Conservation (phyloP, 2,888 invertebrate species). For the Philaethria dido region DNA sequence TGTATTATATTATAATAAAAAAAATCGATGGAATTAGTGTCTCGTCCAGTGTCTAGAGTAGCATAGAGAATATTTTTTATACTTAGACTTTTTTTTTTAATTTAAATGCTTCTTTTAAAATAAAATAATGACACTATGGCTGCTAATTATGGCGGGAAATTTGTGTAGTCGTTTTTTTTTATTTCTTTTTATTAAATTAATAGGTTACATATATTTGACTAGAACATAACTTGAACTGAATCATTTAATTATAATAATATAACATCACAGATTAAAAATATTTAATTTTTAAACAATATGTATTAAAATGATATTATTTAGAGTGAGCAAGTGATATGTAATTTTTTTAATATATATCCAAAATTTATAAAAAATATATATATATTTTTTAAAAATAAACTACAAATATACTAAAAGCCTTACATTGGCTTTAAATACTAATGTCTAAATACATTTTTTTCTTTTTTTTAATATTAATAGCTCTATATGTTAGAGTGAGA, state of each 20-base stretch:
- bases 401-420: no score
- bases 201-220: not conserved
- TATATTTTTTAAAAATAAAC: no score
- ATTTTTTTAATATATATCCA: not conserved
- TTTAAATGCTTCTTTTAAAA: not conserved
- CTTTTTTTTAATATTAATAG: no score
- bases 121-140: not conserved
- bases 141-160: not conserved
- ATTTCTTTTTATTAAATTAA: not conserved
- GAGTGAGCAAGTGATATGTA: conserved; percentile 7
- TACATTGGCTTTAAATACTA: no score
- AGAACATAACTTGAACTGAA: no score
- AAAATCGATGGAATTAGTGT: conserved; percentile 45
- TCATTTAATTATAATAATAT: not conserved
- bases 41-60: conserved; percentile 49
- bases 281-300: not conserved
- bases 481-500: not conserved
- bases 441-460: not conserved
- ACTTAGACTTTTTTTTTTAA: conserved; percentile 15
- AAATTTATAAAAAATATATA: not conserved
- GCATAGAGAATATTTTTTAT: conserved; percentile 29
- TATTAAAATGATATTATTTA: not conserved
- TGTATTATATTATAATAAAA: not conserved
- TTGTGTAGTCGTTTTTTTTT: not conserved
- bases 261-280: not conserved